Base-by-base conservation (phyloP, 2,113 vertebrate genomes). In the Austrofundulus limnaeus region DNA sequence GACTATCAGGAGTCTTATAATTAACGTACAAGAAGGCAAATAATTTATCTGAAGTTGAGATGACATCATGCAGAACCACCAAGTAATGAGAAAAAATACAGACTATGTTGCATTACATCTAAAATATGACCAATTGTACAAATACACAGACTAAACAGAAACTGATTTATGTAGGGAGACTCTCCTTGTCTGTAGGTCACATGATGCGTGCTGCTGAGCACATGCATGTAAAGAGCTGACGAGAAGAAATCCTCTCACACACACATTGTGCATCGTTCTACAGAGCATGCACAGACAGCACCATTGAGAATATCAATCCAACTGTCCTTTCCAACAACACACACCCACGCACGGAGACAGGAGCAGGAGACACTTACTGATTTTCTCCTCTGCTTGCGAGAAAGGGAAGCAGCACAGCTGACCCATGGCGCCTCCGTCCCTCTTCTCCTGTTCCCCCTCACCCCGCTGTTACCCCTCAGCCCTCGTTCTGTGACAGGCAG, bases 391-490 rank as follows among this genome's bases (percentile, higher is more conserved):
- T 1, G 92, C 91, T 81, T 95, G 89, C 71, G 94, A 92, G 90
- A 98, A 96, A 15, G 95, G 95, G 69, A 97, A 96, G 90, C 96
- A 98, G 94, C 96, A 98, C 66, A 98, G 93, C 91, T 98, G 96
- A 83, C 96, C 96, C 96, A 98, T 98, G 92, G 90, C 90, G 90
- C 86, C 87, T 82, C 83, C 80, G 74, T 79, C 78, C 83, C 74
- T 86, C 78, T 72, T 78, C 77, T 76, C 76, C 70, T 80, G 54
- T 54, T 78, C 72, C 58, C 61, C 81, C 74, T 73, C 23, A 61
- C 66, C 71, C 61, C 9, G 39, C 31, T 70, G 60, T 62, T 51
- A 3, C 47, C 76, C 78, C 62, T 77, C 61, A 73, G 66, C 70
- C 57, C 56, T 77, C 57, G 43, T 52, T 58, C 49, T 60, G 31